phyloP scores from a whole-genome alignment of 2,113 vertebrate species.

The Sander vitreus region DNA sequence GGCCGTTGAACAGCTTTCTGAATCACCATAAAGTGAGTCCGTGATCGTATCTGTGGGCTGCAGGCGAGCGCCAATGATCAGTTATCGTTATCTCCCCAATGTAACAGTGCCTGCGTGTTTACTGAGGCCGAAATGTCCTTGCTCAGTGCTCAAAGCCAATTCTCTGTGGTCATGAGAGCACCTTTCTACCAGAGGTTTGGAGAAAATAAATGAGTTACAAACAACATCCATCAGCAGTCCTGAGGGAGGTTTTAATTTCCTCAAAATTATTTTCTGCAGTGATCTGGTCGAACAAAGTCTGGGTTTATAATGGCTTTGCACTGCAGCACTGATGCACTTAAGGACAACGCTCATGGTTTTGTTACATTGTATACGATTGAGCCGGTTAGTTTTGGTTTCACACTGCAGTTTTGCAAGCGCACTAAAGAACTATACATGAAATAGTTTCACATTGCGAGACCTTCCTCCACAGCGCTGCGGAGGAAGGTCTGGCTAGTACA shows the following conservation, averaged over 20 bases:
- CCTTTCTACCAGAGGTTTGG: conserved; percentile 34
- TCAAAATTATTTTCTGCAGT: conserved; percentile 20
- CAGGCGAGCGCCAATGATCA: conserved; percentile 33
- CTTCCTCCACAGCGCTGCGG: too few relatives aligned
- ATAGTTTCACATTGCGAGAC: too few relatives aligned
- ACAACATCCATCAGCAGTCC: conserved; percentile 42
- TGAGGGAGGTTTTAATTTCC: conserved; percentile 18
- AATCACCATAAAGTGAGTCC: conserved; percentile 33
- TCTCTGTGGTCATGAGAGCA: conserved; percentile 41
- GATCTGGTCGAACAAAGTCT: conserved; percentile 3
- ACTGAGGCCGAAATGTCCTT: conserved; percentile 48
- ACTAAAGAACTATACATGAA: too few relatives aligned
- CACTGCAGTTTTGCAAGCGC: too few relatives aligned
- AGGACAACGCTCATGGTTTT: too few relatives aligned
- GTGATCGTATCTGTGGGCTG: conserved; percentile 49
- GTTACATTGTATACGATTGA: too few relatives aligned
- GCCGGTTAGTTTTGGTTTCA: too few relatives aligned
- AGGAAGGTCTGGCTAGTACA: too few relatives aligned
- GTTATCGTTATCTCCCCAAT: conserved; percentile 33
- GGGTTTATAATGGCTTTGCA: conserved; percentile 28
- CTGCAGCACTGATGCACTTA: neutral
- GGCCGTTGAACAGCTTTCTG: conserved; percentile 1
- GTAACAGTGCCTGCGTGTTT: conserved; percentile 40
- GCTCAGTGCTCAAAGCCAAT: conserved; percentile 57
- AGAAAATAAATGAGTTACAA: conserved; percentile 52